These are phyloP conservation scores for Petrolisthes cinctipes DNA, from an alignment of 2,888 invertebrate genomes.

Conservation along the genomic window DNA sequence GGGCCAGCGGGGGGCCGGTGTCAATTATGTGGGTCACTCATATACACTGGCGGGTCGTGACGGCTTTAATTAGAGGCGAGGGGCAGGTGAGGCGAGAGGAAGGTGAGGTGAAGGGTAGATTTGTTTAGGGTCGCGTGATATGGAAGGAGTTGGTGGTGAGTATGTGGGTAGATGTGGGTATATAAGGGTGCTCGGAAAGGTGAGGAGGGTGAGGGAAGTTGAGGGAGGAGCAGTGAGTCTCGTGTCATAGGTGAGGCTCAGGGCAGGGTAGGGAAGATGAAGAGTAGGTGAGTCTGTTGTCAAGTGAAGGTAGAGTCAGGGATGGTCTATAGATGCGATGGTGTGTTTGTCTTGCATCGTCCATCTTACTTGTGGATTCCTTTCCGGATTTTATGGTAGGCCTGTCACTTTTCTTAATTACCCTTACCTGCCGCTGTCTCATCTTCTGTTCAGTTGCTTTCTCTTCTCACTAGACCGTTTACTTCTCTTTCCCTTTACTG, in stretches of 20 bases:
- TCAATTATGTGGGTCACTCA: slow-evolving; percentile 52
- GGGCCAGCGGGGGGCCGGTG: slow-evolving; percentile 38
- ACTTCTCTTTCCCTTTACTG: not conserved
- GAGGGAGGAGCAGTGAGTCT: too few species aligned
- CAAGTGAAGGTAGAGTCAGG: too few species aligned
- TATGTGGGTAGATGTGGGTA: too few species aligned
- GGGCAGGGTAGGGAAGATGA: too few species aligned
- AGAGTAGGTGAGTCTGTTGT: too few species aligned
- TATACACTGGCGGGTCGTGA: slow-evolving; percentile 41
- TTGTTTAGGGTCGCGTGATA: too few species aligned
- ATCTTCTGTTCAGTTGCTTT: not conserved
- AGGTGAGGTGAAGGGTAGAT: not conserved
- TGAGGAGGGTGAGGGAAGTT: too few species aligned
- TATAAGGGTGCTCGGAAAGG: too few species aligned
- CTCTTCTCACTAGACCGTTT: not conserved
- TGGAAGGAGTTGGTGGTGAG: too few species aligned
- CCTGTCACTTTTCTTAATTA: not conserved
- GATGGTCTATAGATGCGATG: not conserved
- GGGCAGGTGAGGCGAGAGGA: not conserved
- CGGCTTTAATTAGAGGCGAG: slow-evolving; percentile 39
- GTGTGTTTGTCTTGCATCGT: not conserved
- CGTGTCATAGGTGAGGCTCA: too few species aligned
- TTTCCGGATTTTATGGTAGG: not conserved
- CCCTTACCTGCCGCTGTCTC: not conserved
- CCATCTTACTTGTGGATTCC: not conserved